Evolutionary conservation across 1,140 invertebrate genomes (phyloP).

Genomic region (Hermetia illucens): DNA sequence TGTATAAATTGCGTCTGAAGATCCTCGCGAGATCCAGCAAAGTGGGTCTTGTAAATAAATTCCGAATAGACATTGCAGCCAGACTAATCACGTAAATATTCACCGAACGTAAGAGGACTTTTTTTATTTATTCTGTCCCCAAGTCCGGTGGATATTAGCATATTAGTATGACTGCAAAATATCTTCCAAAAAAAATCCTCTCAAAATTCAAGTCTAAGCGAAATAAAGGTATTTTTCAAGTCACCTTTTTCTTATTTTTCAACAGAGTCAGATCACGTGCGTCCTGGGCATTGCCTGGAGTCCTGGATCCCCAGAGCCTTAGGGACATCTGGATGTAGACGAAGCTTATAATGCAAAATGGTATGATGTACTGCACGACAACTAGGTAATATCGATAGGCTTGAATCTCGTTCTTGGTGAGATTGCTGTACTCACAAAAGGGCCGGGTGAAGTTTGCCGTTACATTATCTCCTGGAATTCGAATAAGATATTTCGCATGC

Average conservation of each 20-base stretch:
- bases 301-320: constrained; percentile 55
- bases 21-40: too few species aligned
- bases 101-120: too few species aligned
- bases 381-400: constrained; percentile 41
- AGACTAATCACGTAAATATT: too few species aligned
- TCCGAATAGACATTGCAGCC: too few species aligned
- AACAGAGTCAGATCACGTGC: constrained; percentile 57
- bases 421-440: constrained; percentile 41
- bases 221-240: too few species aligned
- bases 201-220: too few species aligned
- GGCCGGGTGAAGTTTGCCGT: constrained; percentile 31
- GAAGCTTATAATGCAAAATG: constrained; percentile 59
- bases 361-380: constrained; percentile 55
- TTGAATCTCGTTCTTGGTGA: constrained; percentile 38
- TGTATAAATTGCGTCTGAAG: too few species aligned
- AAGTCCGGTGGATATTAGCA: too few species aligned
- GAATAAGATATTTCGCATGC: constrained; percentile 1
- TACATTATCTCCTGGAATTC: constrained; percentile 15
- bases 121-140: too few species aligned
- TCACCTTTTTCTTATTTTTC: constrained; percentile 72
- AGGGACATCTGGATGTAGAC: constrained; percentile 66
- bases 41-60: too few species aligned
- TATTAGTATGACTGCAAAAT: too few species aligned
- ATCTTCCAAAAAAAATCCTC: too few species aligned
- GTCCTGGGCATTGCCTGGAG: constrained; percentile 61